Evolutionary conservation across 1,140 invertebrate species (phyloP).

Genomic region (Homalodisca vitripennis): DNA sequence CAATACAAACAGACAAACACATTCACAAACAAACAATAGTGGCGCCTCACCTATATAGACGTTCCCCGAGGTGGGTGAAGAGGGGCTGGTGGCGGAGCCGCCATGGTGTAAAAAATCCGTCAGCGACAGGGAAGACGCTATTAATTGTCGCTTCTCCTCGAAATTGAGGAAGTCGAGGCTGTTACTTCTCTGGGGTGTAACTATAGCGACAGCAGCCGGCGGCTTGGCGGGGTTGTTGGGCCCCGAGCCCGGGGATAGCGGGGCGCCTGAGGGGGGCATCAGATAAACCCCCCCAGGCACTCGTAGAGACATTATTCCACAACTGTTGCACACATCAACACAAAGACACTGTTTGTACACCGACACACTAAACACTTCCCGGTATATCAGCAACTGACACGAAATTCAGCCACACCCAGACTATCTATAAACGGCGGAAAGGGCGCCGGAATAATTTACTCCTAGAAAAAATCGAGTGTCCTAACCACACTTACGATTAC

Average conservation of each 20-base stretch:
- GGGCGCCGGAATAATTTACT: too few relatives aligned
- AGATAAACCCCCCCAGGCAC: constrained; percentile 34
- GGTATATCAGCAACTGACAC: too few relatives aligned
- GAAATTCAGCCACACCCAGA: too few relatives aligned
- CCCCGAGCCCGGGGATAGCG: neutral
- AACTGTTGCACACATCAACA: too few relatives aligned
- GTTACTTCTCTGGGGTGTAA: constrained; percentile 71
- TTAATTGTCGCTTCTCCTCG: constrained; percentile 84
- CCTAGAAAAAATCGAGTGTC: too few relatives aligned
- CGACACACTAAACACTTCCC: too few relatives aligned
- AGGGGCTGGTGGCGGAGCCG: constrained; percentile 42
- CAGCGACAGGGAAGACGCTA: constrained; percentile 80
- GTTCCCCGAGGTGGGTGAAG: constrained; percentile 42
- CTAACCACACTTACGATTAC: too few relatives aligned
- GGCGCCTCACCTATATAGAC: constrained; percentile 34
- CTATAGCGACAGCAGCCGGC: constrained; percentile 46
- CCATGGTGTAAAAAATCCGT: constrained; percentile 78
- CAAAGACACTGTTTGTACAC: constrained; percentile 1
- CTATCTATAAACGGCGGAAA: too few relatives aligned
- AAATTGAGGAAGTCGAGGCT: constrained; percentile 88
- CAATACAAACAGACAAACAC: too few relatives aligned
- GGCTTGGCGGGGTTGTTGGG: constrained; percentile 28
- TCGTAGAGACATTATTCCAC: constrained; percentile 36
- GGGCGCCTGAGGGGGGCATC: constrained; percentile 26
- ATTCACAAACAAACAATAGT: too few relatives aligned